A percentile compares a stretch with the other conserved stretches of the same genome.
These are phyloP conservation scores for Andrena hattorfiana DNA, from an alignment of 2,888 invertebrate species.

Conservation along the genomic window DNA sequence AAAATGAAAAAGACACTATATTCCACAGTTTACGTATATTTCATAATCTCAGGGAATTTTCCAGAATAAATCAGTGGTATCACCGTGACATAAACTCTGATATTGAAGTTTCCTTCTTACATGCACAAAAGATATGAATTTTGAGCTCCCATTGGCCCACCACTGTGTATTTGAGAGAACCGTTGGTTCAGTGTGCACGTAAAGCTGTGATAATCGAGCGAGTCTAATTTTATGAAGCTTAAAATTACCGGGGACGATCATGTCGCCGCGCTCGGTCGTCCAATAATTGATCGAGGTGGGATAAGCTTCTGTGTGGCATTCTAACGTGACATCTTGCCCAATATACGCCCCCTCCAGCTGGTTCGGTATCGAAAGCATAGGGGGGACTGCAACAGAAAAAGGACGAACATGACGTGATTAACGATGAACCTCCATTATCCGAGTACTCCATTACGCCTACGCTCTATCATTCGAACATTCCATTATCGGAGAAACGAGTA, in stretches of 20 bases:
- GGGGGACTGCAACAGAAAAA: conserved; percentile 90
- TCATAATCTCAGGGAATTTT: not conserved
- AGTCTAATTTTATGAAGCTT: conserved; percentile 56
- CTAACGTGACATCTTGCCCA: conserved; percentile 94
- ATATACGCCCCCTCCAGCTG: conserved; percentile 96
- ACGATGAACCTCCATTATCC: not conserved
- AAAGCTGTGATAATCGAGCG: not conserved
- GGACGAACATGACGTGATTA: not conserved
- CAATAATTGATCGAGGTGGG: conserved; percentile 97
- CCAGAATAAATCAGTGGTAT: not conserved
- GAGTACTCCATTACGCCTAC: conserved; percentile 1
- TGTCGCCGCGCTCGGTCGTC: conserved; percentile 96
- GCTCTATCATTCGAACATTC: conserved; percentile 1
- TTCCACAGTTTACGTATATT: not conserved
- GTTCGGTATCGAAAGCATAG: conserved; percentile 97
- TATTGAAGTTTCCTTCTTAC: not conserved
- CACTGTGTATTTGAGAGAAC: not conserved
- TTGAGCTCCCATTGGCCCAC: not conserved
- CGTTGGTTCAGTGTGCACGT: not conserved
- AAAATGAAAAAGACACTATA: too few species aligned
- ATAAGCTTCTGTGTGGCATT: conserved; percentile 96
- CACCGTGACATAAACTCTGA: not conserved
- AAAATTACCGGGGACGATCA: conserved; percentile 95
- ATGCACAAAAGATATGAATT: not conserved
- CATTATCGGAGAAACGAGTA: conserved; percentile 9